phyloP scores from a whole-genome alignment of 2,888 invertebrate species.

The Blastobasis adustella region DNA sequence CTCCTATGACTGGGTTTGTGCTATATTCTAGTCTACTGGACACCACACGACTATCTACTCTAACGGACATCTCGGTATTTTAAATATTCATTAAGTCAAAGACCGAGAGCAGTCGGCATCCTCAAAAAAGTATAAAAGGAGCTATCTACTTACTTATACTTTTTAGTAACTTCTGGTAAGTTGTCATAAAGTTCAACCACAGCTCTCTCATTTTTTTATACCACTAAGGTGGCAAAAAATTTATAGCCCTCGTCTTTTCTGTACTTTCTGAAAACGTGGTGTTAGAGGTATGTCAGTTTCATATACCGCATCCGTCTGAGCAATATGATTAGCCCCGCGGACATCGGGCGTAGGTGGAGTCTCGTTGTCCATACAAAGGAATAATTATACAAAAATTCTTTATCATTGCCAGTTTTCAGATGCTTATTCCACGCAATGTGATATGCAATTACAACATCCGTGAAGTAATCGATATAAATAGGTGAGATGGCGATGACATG shows the following conservation, averaged over 20 bases:
- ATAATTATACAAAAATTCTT: conserved; percentile 32
- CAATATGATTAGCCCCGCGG: conserved; percentile 28
- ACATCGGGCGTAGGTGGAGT: conserved; percentile 16
- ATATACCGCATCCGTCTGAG: conserved; percentile 23
- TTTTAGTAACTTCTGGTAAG: too few relatives aligned
- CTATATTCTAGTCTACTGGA: too few relatives aligned
- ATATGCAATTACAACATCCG: conserved; percentile 27
- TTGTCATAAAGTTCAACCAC: conserved; percentile 36
- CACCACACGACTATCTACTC: too few relatives aligned
- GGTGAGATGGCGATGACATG: too few relatives aligned
- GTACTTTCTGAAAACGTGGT: conserved; percentile 14
- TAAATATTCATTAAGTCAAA: too few relatives aligned
- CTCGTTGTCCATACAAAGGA: conserved; percentile 24
- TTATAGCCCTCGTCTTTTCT: conserved; percentile 16
- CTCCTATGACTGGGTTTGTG: too few relatives aligned
- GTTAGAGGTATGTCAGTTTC: conserved; percentile 8
- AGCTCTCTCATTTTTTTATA: too few relatives aligned
- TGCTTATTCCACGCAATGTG: conserved; percentile 23
- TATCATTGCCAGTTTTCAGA: conserved; percentile 22
- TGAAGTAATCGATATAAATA: conserved; percentile 30
- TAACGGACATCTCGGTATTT: too few relatives aligned
- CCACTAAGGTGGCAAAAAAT: too few relatives aligned
- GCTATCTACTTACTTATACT: too few relatives aligned
- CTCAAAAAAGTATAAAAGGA: too few relatives aligned
- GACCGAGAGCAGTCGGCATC: too few relatives aligned